phyloP scores from a whole-genome alignment of 2,888 invertebrate genomes.

The Noctua pronuba region DNA sequence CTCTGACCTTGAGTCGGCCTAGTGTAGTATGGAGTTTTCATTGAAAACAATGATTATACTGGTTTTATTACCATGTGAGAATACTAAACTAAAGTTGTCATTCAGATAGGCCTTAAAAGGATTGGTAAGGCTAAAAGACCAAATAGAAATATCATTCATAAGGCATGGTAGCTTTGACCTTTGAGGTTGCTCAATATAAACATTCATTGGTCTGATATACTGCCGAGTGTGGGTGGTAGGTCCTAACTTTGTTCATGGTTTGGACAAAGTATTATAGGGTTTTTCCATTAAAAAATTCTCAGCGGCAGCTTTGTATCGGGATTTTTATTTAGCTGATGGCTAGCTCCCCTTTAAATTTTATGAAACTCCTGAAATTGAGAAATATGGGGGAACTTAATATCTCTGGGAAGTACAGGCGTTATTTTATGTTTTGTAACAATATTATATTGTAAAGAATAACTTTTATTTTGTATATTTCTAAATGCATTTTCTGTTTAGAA shows the following conservation, averaged over 20 bases:
- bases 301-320: not conserved
- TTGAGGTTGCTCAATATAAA: not conserved
- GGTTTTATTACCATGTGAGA: not conserved
- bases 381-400: not conserved
- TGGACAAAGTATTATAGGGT: not conserved
- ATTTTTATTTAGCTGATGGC: too few species aligned
- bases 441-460: not conserved
- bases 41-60: not conserved
- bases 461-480: not conserved
- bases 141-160: not conserved
- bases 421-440: not conserved
- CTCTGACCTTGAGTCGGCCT: constrained; percentile 1
- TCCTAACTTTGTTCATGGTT: not conserved
- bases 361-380: not conserved
- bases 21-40: not conserved
- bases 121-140: not conserved
- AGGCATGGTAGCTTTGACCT: not conserved
- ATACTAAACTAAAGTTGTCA: not conserved
- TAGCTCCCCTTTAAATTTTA: too few species aligned
- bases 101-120: not conserved
- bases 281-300: not conserved
- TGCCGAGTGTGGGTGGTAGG: too few species aligned
- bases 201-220: not conserved
- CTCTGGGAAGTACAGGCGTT: not conserved
- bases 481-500: constrained; percentile 82